Evolutionary conservation across 2,888 invertebrate genomes (phyloP).

Genomic region (Lutraria lutraria): DNA sequence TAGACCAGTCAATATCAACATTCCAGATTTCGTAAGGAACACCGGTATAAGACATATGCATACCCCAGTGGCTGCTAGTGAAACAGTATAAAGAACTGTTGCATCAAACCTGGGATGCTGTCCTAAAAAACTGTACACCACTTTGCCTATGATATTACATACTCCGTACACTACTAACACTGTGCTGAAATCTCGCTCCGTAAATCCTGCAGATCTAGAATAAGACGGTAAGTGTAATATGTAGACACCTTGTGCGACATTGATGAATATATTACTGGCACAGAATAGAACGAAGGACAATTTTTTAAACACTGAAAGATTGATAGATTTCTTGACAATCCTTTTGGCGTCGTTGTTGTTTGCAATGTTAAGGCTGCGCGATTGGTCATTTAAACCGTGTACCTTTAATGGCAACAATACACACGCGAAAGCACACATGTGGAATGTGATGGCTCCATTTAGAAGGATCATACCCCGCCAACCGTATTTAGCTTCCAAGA

Average conservation of each 20-base stretch:
- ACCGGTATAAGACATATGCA: slow-evolving; percentile 49
- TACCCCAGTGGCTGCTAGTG: slow-evolving; percentile 50
- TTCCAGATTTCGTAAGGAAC: slow-evolving; percentile 46
- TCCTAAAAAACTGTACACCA: slow-evolving; percentile 54
- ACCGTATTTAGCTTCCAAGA: slow-evolving; percentile 41
- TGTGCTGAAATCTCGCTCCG: slow-evolving; percentile 38
- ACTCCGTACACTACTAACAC: slow-evolving; percentile 51
- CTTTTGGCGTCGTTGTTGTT: not conserved
- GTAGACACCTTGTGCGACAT: slow-evolving; percentile 50
- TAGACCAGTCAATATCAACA: slow-evolving; percentile 47
- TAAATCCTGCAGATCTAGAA: slow-evolving; percentile 46
- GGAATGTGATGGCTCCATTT: slow-evolving; percentile 50
- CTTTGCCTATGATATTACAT: slow-evolving; percentile 52
- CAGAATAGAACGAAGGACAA: slow-evolving; percentile 55
- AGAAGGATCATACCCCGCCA: slow-evolving; percentile 60
- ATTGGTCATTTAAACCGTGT: not conserved
- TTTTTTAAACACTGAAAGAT: slow-evolving; percentile 48
- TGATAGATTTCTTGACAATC: not conserved
- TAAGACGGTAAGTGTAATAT: slow-evolving; percentile 61
- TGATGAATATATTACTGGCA: slow-evolving; percentile 54
- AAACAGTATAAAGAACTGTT: slow-evolving; percentile 45
- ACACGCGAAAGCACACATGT: slow-evolving; percentile 51
- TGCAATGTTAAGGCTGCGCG: not conserved
- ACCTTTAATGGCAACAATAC: slow-evolving; percentile 41
- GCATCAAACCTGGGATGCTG: slow-evolving; percentile 57